Conservation (phyloP, 2,888 invertebrate genomes). For the Fragum fragum region DNA sequence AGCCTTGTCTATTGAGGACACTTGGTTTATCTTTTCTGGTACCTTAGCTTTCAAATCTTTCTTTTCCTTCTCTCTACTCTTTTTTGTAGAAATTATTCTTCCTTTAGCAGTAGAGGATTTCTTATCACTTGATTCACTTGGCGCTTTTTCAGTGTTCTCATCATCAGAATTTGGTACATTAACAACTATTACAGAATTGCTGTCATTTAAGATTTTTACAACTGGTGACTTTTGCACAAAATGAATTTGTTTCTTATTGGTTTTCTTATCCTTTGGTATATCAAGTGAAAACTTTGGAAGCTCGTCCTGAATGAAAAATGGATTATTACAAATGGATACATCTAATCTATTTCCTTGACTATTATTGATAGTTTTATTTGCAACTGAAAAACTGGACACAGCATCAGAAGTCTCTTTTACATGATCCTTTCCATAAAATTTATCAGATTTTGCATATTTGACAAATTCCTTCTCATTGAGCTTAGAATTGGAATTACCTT, state of each 20-base stretch:
- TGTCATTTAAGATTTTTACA: background rate
- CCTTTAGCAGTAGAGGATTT: background rate
- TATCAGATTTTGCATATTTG: too few species aligned
- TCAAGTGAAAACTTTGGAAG: slow-evolving; percentile 28
- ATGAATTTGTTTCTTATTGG: background rate
- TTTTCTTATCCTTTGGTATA: background rate
- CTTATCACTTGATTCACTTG: background rate
- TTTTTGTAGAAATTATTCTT: background rate
- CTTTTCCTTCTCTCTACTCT: background rate
- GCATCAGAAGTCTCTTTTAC: too few species aligned
- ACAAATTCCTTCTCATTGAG: too few species aligned
- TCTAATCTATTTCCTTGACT: background rate
- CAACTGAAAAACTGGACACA: too few species aligned
- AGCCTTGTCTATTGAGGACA: too few species aligned
- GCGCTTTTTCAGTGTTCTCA: background rate
- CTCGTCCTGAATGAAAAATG: slow-evolving; percentile 42
- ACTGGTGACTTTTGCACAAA: background rate
- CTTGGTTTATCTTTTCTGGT: too few species aligned
- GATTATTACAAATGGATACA: slow-evolving; percentile 8
- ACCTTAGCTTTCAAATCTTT: background rate
- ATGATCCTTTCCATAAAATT: too few species aligned
- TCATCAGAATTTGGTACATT: background rate
- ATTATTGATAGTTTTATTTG: background rate
- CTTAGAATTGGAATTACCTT: too few species aligned
- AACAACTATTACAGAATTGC: background rate